Evolutionary conservation across 1,140 invertebrate genomes (phyloP).

Genomic region (Atta colombica): DNA sequence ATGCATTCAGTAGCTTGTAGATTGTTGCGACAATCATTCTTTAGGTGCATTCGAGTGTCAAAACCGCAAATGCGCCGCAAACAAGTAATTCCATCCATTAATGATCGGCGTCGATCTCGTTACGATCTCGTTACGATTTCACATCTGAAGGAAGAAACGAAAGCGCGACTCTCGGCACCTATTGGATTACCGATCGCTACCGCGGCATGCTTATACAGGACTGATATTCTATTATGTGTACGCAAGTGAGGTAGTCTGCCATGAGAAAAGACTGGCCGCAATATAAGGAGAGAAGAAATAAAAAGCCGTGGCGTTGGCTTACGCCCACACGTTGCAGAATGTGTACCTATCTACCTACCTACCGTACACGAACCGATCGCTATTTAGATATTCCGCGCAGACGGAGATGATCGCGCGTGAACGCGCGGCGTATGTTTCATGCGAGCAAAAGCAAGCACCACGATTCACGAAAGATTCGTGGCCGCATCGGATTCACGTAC

Average conservation of each 20-base stretch:
- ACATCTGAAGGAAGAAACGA: background rate
- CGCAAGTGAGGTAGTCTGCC: conserved; percentile 25
- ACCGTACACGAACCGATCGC: conserved; percentile 64
- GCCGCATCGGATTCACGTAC: background rate
- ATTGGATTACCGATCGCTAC: conserved; percentile 16
- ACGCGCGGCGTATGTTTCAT: conserved; percentile 25
- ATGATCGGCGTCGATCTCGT: conserved; percentile 19
- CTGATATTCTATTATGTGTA: background rate
- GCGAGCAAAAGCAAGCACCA: background rate
- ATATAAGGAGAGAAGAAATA: conserved; percentile 14
- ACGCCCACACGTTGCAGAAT: conserved; percentile 60
- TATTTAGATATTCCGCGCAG: conserved; percentile 71
- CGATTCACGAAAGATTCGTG: conserved; percentile 3
- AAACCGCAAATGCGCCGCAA: conserved; percentile 22
- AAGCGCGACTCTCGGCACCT: background rate
- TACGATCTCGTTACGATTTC: conserved; percentile 7
- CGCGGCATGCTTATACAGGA: background rate
- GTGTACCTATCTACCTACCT: conserved; percentile 48
- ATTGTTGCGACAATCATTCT: conserved; percentile 14
- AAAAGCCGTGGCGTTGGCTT: conserved; percentile 42
- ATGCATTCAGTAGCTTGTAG: background rate
- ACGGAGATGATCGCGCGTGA: conserved; percentile 34
- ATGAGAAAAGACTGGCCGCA: conserved; percentile 55
- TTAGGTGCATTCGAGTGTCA: background rate
- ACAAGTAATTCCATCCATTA: conserved; percentile 49